phyloP scores from a whole-genome alignment of 1,140 invertebrate genomes.

The Polypedilum vanderplanki region DNA sequence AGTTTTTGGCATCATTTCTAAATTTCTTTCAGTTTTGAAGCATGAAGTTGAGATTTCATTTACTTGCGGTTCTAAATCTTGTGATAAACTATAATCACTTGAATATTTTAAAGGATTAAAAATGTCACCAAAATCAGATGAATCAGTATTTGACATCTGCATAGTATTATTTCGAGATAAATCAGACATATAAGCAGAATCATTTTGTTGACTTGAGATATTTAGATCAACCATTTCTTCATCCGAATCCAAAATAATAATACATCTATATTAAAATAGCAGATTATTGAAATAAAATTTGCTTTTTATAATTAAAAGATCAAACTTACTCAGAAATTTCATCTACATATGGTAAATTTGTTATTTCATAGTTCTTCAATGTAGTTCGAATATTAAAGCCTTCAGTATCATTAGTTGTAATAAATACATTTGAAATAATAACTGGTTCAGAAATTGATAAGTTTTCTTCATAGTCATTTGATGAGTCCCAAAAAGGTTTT shows the following conservation, averaged over 20 bases:
- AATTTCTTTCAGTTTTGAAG: background rate
- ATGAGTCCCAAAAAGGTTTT: background rate
- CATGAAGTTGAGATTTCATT: too few species aligned
- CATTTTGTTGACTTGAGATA: background rate
- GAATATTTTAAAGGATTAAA: background rate
- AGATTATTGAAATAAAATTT: too few species aligned
- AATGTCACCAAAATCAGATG: background rate
- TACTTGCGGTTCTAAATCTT: background rate
- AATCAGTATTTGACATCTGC: background rate
- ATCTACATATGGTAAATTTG: too few species aligned
- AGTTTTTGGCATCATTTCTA: background rate
- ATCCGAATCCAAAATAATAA: too few species aligned
- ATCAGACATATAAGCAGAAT: background rate
- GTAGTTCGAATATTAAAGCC: background rate
- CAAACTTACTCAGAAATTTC: too few species aligned
- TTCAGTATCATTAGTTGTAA: background rate
- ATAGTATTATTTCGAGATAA: background rate
- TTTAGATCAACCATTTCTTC: too few species aligned
- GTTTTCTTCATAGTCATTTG: background rate
- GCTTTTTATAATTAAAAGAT: too few species aligned
- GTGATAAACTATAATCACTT: background rate
- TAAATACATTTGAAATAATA: background rate
- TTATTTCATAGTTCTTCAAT: background rate
- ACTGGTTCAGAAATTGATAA: background rate
- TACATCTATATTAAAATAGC: too few species aligned